Conservation (phyloP, 2,113 vertebrate genomes). For the Acanthochromis polyacanthus region DNA sequence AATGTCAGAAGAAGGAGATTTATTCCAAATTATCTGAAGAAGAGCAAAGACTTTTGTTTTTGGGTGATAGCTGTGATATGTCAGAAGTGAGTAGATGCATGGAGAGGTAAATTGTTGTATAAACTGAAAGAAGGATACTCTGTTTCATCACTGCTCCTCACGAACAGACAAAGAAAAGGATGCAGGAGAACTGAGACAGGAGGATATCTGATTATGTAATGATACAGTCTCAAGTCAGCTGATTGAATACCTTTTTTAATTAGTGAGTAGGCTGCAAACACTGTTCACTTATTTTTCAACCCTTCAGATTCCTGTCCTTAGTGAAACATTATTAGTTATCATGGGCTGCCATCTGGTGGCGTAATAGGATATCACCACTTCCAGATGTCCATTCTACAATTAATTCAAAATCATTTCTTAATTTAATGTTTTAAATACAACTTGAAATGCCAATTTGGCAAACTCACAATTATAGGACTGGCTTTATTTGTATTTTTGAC, state of each 20-base stretch:
- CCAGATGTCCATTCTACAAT: background rate
- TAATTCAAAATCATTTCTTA: too few relatives aligned
- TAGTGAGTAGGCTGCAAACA: slow-evolving; percentile 6
- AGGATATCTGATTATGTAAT: background rate
- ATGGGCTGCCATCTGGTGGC: slow-evolving; percentile 57
- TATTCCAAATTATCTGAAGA: too few relatives aligned
- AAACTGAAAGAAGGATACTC: background rate
- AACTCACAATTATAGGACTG: too few relatives aligned
- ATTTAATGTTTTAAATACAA: too few relatives aligned
- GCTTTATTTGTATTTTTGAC: too few relatives aligned
- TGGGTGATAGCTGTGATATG: background rate
- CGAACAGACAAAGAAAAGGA: background rate
- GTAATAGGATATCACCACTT: background rate
- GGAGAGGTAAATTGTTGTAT: background rate
- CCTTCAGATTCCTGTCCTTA: background rate
- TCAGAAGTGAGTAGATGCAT: too few relatives aligned
- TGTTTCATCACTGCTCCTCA: background rate
- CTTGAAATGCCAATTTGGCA: too few relatives aligned
- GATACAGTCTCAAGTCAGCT: background rate
- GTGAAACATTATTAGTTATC: slow-evolving; percentile 14
- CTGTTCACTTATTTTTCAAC: background rate
- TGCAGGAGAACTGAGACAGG: background rate
- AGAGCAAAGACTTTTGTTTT: too few relatives aligned
- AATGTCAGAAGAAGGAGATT: too few relatives aligned
- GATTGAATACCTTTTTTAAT: background rate